Percentiles rank a stretch among this genome's conserved stretches.
Conservation (phyloP, 2,113 vertebrate species). For the Eulemur rufifrons region DNA sequence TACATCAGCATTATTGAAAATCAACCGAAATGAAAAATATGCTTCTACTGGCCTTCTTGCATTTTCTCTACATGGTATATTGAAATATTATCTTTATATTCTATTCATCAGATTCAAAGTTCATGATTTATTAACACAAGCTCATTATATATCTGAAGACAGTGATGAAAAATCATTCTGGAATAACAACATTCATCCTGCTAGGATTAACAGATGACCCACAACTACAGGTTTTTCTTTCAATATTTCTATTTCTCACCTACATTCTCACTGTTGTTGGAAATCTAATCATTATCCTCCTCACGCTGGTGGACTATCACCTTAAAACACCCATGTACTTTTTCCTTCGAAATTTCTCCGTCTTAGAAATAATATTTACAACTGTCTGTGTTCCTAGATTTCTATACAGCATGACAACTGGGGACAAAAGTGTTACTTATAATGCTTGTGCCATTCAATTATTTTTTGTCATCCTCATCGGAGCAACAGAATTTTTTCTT, state of each 20-base stretch:
- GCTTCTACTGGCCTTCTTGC: background rate
- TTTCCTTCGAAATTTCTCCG: constrained; percentile 46
- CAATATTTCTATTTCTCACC: constrained; percentile 46
- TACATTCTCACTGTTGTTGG: background rate
- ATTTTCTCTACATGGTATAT: background rate
- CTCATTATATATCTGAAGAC: background rate
- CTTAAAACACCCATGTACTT: constrained; percentile 60
- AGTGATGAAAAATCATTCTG: constrained; percentile 40
- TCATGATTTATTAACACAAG: background rate
- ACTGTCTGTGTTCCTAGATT: constrained; percentile 32
- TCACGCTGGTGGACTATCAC: background rate
- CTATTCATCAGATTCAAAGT: background rate
- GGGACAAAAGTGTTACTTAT: constrained; percentile 22
- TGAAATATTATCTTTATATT: background rate
- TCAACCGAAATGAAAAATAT: background rate
- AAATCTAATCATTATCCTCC: constrained; percentile 44
- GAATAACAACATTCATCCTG: constrained; percentile 41
- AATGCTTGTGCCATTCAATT: background rate
- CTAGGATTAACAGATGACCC: constrained; percentile 45
- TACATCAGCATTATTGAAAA: background rate
- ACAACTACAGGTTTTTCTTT: constrained; percentile 14
- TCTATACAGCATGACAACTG: constrained; percentile 53
- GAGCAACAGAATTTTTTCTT: constrained; percentile 49
- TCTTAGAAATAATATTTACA: constrained; percentile 52
- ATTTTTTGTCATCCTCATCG: constrained; percentile 39